These are phyloP conservation scores for Drosophila cardini DNA, from an alignment of 1,140 invertebrate genomes.

Conservation along the genomic window DNA sequence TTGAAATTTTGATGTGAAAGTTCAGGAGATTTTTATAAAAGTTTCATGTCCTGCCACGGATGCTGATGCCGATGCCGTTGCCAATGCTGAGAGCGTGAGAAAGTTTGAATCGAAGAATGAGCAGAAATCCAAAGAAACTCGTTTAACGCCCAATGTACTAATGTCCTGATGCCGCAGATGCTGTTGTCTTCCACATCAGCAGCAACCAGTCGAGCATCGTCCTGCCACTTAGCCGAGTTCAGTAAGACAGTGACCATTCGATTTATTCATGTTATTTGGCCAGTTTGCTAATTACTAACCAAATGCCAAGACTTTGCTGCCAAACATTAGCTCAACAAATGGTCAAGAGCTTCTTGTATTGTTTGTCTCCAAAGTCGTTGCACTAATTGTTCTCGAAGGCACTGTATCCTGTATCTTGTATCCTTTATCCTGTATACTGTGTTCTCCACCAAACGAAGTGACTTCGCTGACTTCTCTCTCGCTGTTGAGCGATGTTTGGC, in stretches of 20 bases:
- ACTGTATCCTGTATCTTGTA: background rate
- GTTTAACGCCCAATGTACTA: slow-evolving; percentile 64
- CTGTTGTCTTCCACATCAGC: slow-evolving; percentile 1
- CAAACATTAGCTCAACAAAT: slow-evolving; percentile 77
- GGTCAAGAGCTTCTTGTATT: slow-evolving; percentile 62
- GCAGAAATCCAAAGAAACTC: slow-evolving; percentile 43
- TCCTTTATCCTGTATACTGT: too few relatives aligned
- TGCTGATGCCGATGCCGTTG: too few relatives aligned
- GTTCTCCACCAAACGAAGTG: background rate
- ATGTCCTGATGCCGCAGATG: slow-evolving; percentile 33
- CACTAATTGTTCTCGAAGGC: slow-evolving; percentile 69
- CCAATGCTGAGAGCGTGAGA: slow-evolving; percentile 70
- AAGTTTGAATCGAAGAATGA: slow-evolving; percentile 44
- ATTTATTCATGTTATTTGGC: slow-evolving; percentile 79
- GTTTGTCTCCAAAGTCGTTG: slow-evolving; percentile 39
- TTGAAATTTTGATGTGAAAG: slow-evolving; percentile 84
- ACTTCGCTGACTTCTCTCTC: slow-evolving; percentile 16
- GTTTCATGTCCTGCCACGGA: slow-evolving; percentile 74
- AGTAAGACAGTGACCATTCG: slow-evolving; percentile 20
- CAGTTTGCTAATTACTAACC: slow-evolving; percentile 71
- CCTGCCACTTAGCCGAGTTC: slow-evolving; percentile 57
- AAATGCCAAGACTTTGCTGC: slow-evolving; percentile 55
- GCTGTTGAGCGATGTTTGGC: slow-evolving; percentile 9
- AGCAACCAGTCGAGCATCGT: slow-evolving; percentile 40
- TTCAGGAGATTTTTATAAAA: slow-evolving; percentile 81